Conservation (phyloP, 2,113 vertebrate species). For the Peucedramus taeniatus region DNA sequence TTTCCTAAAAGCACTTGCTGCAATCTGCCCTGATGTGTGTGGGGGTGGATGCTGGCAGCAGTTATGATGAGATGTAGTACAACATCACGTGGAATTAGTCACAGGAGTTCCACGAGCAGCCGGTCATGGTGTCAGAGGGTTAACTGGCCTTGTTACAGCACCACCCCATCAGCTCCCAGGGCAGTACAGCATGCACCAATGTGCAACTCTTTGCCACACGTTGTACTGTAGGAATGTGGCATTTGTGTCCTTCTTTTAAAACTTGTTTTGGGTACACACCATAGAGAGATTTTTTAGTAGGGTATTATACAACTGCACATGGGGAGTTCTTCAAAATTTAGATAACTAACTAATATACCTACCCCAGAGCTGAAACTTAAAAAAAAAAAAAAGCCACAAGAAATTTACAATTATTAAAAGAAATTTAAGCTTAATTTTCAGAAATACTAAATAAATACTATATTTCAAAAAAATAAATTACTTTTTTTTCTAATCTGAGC, state of each 20-base stretch:
- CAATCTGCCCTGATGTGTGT: background rate
- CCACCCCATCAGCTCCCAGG: background rate
- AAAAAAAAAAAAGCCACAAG: background rate
- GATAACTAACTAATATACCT: background rate
- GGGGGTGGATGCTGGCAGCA: background rate
- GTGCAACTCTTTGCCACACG: rapidly evolving
- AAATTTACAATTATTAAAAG: background rate
- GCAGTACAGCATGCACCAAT: background rate
- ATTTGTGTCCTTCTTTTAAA: background rate
- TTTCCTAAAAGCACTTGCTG: background rate
- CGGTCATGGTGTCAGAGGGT: rapidly evolving
- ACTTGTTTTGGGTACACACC: background rate
- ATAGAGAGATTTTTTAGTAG: background rate
- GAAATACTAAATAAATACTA: background rate
- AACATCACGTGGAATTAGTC: background rate
- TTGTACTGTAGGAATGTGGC: rapidly evolving
- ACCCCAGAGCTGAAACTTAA: background rate
- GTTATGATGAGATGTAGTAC: background rate
- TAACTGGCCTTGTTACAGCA: background rate
- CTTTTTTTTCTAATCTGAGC: background rate
- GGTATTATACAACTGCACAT: background rate
- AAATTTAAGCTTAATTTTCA: background rate
- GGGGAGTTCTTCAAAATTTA: background rate
- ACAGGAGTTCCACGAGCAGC: background rate
- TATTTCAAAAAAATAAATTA: background rate